Evolutionary conservation across 1,140 invertebrate species (phyloP).

Genomic region (Neocloeon triangulifer): DNA sequence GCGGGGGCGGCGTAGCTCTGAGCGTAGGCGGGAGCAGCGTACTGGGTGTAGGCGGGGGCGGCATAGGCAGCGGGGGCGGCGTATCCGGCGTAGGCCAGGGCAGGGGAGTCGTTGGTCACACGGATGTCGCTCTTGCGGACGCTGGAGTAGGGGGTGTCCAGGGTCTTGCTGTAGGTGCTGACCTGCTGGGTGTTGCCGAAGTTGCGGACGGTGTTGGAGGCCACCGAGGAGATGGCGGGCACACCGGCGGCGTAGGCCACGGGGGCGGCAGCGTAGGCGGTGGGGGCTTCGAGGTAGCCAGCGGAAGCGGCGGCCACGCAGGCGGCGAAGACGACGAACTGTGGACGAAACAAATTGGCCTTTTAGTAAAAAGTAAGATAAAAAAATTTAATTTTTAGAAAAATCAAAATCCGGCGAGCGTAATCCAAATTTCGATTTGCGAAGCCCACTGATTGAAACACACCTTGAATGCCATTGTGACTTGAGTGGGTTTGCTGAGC

Average conservation of each 20-base stretch:
- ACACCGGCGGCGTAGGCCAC: slow-evolving; percentile 12
- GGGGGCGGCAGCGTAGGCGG: slow-evolving; percentile 1
- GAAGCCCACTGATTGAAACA: no score
- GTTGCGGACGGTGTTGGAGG: slow-evolving; percentile 32
- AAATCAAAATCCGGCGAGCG: no score
- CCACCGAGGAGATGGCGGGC: slow-evolving; percentile 30
- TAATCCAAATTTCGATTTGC: no score
- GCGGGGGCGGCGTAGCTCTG: slow-evolving; percentile 4
- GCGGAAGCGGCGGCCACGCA: slow-evolving; percentile 8
- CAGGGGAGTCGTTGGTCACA: slow-evolving; percentile 32
- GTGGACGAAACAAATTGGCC: no score
- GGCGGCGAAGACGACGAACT: slow-evolving; percentile 9
- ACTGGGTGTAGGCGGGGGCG: neutral
- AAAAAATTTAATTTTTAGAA: no score
- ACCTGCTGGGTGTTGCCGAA: slow-evolving; percentile 35
- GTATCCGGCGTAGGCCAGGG: slow-evolving; percentile 12
- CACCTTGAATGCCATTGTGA: no score
- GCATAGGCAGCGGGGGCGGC: slow-evolving; percentile 4
- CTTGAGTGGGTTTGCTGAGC: no score
- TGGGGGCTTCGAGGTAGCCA: slow-evolving; percentile 6
- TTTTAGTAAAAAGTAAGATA: no score
- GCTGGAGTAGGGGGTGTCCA: slow-evolving; percentile 42
- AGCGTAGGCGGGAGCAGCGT: slow-evolving; percentile 2
- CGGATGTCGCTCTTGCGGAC: slow-evolving; percentile 34
- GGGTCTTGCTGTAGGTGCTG: slow-evolving; percentile 34